A percentile compares a stretch with the other conserved stretches of the same genome.
Evolutionary conservation across 2,888 invertebrate genomes (phyloP).

Genomic region (Deroplatys truncata): DNA sequence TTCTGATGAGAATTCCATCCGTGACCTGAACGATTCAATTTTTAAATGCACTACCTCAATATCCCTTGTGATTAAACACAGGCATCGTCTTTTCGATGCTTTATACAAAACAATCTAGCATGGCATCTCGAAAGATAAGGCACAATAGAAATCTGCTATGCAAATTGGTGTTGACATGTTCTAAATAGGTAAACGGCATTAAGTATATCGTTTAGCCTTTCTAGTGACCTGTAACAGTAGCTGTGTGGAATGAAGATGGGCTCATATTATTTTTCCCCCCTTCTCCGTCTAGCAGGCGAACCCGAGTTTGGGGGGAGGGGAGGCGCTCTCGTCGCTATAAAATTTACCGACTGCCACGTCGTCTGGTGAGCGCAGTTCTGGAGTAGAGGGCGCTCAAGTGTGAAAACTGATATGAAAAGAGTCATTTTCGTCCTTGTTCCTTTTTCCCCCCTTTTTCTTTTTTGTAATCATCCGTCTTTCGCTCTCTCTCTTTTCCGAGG

Average conservation of each 20-base stretch:
- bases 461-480: neutral
- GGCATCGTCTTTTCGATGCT: too few species aligned
- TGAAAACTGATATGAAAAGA: conserved; percentile 29
- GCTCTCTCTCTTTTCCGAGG: neutral
- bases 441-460: neutral
- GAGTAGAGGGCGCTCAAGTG: conserved; percentile 15
- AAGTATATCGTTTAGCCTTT: neutral
- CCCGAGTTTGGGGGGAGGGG: neutral
- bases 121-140: neutral
- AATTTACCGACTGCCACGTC: neutral
- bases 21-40: too few species aligned
- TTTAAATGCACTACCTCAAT: too few species aligned
- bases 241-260: neutral
- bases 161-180: neutral
- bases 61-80: too few species aligned
- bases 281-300: neutral
- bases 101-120: too few species aligned
- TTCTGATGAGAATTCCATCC: too few species aligned
- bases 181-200: neutral
- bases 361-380: neutral
- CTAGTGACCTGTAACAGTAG: neutral
- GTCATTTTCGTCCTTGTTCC: conserved; percentile 16
- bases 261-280: neutral
- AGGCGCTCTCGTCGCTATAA: neutral
- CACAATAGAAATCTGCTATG: neutral